These are phyloP conservation scores for Rhabditoides inermis DNA, from an alignment of 2,888 invertebrate genomes.

Conservation along the genomic window DNA sequence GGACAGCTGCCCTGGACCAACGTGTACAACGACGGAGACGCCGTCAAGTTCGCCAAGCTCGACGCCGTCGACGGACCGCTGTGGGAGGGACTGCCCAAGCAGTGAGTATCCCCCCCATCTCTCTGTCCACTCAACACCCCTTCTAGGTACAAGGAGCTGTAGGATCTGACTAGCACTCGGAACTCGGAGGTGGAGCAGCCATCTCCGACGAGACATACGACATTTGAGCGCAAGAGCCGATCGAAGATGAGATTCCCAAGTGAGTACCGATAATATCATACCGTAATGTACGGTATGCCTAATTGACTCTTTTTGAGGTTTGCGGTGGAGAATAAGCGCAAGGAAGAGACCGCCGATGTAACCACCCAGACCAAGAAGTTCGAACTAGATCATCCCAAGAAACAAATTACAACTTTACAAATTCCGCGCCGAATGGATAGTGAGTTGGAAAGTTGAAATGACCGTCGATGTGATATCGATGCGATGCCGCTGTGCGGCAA, in stretches of 20 bases:
- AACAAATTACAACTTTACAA: neutral
- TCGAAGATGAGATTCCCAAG: conserved; percentile 31
- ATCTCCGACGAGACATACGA: conserved; percentile 13
- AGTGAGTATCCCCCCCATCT: conserved; percentile 4
- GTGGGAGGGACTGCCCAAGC: conserved; percentile 12
- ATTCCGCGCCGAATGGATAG: too few relatives aligned
- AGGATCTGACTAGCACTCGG: conserved; percentile 11
- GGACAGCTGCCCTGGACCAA: conserved; percentile 38
- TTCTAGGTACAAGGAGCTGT: conserved; percentile 22
- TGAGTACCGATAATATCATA: neutral
- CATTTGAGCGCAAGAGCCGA: conserved; percentile 19
- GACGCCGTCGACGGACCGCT: conserved; percentile 1
- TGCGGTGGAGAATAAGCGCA: neutral
- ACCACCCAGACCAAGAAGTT: neutral
- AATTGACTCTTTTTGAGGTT: neutral
- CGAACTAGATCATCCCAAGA: neutral
- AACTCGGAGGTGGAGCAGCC: neutral
- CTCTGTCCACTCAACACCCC: neutral
- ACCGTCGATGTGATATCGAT: too few relatives aligned
- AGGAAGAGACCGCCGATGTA: neutral
- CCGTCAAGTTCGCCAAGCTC: conserved; percentile 12
- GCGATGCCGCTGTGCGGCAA: too few relatives aligned
- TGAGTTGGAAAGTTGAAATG: too few relatives aligned
- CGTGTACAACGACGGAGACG: conserved; percentile 11
- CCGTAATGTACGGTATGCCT: neutral